phyloP scores from a whole-genome alignment of 2,113 vertebrate species.

The Sapajus apella region DNA sequence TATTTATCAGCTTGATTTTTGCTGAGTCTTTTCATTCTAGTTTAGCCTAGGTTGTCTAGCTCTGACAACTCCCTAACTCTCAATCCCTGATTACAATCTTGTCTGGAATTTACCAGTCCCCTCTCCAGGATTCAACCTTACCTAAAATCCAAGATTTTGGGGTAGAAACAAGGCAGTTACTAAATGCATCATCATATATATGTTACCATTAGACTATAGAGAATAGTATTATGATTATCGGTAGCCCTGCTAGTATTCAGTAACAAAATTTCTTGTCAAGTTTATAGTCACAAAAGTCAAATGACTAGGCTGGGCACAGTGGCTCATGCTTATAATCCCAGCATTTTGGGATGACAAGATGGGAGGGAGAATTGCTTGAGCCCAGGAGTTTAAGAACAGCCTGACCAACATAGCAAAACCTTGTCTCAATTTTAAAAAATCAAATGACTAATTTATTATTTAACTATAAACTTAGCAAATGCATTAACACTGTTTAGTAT shows the following conservation, averaged over 20 bases:
- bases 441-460: conserved; percentile 11
- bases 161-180: neutral
- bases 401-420: too few relatives aligned
- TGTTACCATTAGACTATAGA: neutral
- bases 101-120: neutral
- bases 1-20: neutral
- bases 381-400: too few relatives aligned
- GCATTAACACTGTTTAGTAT: neutral
- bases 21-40: neutral
- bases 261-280: neutral
- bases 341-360: too few relatives aligned
- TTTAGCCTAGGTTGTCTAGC: neutral
- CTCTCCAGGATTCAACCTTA: neutral
- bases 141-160: neutral
- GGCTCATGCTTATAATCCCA: too few relatives aligned
- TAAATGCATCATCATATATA: neutral
- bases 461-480: neutral
- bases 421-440: neutral
- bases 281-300: neutral
- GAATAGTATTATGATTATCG: neutral
- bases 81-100: neutral
- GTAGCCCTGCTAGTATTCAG: neutral
- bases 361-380: too few relatives aligned
- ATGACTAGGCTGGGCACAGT: neutral
- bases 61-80: neutral